phyloP scores from a whole-genome alignment of 2,113 vertebrate genomes.

The Corythornis vintsioides region DNA sequence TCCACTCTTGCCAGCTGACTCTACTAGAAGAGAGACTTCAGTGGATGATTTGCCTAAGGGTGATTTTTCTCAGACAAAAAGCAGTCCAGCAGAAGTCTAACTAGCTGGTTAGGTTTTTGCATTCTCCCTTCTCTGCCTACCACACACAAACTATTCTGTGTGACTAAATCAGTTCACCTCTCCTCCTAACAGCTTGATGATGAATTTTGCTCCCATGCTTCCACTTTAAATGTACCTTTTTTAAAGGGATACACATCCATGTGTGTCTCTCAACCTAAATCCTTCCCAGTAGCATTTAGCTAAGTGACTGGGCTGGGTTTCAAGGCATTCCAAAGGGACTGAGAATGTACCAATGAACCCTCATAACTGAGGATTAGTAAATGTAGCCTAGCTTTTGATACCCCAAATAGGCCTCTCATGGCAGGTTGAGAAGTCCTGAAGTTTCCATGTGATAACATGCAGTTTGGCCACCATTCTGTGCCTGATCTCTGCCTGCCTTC shows the following conservation, averaged over 20 bases:
- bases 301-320: background rate
- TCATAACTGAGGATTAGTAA: background rate
- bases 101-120: background rate
- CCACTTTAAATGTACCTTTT: background rate
- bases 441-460: background rate
- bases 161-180: background rate
- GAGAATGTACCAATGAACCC: background rate
- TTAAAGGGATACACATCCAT: rapidly evolving
- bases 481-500: background rate
- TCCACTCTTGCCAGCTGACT: background rate
- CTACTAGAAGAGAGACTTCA: background rate
- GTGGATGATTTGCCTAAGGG: background rate
- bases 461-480: background rate
- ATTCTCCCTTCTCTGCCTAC: background rate
- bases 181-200: background rate
- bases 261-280: background rate
- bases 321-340: background rate
- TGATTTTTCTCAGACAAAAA: background rate
- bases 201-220: background rate
- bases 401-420: background rate
- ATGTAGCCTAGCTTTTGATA: background rate
- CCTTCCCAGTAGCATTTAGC: background rate
- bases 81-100: background rate
- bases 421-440: background rate
- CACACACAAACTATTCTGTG: background rate